Evolutionary conservation across 2,113 vertebrate species (phyloP).

Genomic region (Psephotus haematonotus): DNA sequence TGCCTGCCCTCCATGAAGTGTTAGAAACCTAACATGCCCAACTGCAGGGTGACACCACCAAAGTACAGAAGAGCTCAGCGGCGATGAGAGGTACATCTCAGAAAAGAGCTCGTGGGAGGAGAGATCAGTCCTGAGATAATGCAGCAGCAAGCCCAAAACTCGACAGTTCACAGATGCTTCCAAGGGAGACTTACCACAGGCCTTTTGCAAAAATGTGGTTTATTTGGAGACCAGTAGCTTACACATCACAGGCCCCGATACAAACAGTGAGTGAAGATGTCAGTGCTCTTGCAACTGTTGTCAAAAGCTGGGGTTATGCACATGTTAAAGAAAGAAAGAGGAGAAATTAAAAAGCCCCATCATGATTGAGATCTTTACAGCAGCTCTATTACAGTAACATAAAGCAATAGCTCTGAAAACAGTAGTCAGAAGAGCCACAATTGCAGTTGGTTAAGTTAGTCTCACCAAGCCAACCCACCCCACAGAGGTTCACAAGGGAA

Average conservation of each 20-base stretch:
- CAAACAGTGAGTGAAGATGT: not conserved
- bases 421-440: not conserved
- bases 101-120: not conserved
- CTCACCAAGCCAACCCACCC: not conserved
- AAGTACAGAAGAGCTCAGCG: not conserved
- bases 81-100: not conserved
- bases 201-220: not conserved
- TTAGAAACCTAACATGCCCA: not conserved
- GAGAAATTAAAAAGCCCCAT: not conserved
- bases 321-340: not conserved
- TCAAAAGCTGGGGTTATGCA: not conserved
- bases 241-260: not conserved
- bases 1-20: fast-evolving
- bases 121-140: not conserved
- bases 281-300: not conserved
- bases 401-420: not conserved
- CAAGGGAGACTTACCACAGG: not conserved
- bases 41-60: fast-evolving
- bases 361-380: not conserved
- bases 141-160: not conserved
- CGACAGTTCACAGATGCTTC: not conserved
- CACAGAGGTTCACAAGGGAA: not conserved
- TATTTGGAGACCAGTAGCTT: not conserved
- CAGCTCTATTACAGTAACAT: not conserved
- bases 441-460: not conserved